These are phyloP conservation scores for Pachypsylla venusta DNA, from an alignment of 1,140 invertebrate species.

Conservation along the genomic window DNA sequence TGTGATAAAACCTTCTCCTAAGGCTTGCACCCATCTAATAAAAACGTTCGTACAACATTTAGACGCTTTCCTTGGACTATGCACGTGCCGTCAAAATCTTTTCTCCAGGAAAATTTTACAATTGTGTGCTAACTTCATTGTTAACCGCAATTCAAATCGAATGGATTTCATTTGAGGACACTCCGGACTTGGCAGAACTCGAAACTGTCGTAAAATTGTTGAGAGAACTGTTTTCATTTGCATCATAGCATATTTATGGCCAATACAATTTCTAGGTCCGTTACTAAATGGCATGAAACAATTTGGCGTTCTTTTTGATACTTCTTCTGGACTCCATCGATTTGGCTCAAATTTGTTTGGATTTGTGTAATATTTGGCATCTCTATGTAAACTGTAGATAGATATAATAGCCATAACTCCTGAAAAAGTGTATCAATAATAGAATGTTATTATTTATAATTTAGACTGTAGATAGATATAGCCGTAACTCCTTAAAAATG, in stretches of 20 bases:
- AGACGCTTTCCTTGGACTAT: too few species aligned
- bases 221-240: conserved; percentile 38
- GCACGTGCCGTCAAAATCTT: neutral
- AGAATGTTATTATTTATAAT: neutral
- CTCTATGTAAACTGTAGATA: conserved; percentile 2
- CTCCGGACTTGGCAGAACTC: conserved; percentile 7
- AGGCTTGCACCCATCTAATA: too few species aligned
- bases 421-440: neutral
- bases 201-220: conserved; percentile 28
- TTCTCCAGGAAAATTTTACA: neutral
- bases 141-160: neutral
- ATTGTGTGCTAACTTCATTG: neutral
- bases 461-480: neutral
- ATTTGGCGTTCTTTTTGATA: conserved; percentile 27
- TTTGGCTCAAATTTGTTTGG: neutral
- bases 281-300: conserved; percentile 38
- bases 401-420: neutral
- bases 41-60: too few species aligned
- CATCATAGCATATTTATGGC: conserved; percentile 34
- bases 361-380: neutral
- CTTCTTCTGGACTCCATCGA: neutral
- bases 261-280: conserved; percentile 36
- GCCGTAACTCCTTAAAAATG: neutral
- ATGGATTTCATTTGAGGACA: neutral
- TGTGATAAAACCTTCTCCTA: too few species aligned